These are phyloP conservation scores for Euplagia quadripunctaria DNA, from an alignment of 2,888 invertebrate species.

Conservation along the genomic window DNA sequence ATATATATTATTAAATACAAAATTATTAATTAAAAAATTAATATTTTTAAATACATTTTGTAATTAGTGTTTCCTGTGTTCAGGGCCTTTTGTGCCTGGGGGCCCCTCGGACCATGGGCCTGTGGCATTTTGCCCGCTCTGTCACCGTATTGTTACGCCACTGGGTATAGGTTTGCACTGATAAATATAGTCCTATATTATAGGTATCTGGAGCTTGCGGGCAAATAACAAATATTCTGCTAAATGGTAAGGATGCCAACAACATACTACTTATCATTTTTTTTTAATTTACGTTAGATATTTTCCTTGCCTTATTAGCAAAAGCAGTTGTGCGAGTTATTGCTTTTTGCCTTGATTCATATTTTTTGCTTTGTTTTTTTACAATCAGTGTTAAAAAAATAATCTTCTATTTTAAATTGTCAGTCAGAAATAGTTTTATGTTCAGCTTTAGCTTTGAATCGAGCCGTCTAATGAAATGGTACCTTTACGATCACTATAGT, in stretches of 20 bases:
- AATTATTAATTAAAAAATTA: too few species aligned
- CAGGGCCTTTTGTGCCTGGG: too few species aligned
- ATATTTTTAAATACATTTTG: too few species aligned
- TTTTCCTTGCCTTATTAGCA: not conserved
- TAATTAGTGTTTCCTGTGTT: too few species aligned
- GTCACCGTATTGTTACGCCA: too few species aligned
- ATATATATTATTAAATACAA: too few species aligned
- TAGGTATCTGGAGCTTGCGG: not conserved
- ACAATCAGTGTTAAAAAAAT: not conserved
- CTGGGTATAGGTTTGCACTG: not conserved
- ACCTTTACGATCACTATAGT: conserved; percentile 13
- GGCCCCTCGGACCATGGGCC: too few species aligned
- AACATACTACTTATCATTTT: not conserved
- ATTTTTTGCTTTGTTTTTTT: too few species aligned
- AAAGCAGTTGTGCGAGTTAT: not conserved
- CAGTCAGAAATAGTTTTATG: conserved; percentile 6
- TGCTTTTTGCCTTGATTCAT: too few species aligned
- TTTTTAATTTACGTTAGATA: not conserved
- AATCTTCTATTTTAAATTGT: not conserved
- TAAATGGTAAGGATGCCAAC: not conserved
- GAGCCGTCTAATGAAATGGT: not conserved
- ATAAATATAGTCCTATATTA: not conserved
- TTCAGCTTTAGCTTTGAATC: not conserved
- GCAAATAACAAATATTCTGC: not conserved
- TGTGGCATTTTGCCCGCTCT: too few species aligned